Percentiles rank a stretch among this genome's conserved stretches.
Evolutionary conservation across 2,113 vertebrate genomes (phyloP).

Genomic region (Formicarius rufipectus): DNA sequence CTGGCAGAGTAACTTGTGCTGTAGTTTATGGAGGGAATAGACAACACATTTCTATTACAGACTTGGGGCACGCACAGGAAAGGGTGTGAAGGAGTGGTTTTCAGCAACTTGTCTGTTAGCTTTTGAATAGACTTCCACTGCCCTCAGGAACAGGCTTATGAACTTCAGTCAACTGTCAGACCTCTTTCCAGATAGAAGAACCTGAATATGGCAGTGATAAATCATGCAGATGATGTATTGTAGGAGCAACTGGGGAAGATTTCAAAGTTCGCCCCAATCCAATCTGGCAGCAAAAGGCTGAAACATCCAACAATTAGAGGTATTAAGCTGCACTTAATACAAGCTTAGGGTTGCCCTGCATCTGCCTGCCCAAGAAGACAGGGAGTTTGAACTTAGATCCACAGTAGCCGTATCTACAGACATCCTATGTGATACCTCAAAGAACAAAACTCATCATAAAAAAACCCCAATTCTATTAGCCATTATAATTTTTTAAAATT

Average conservation of each 20-base stretch:
- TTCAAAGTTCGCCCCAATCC: background rate
- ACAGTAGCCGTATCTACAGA: background rate
- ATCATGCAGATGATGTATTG: background rate
- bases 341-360: background rate
- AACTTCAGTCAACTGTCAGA: conserved; percentile 23
- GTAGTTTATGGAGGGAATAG: background rate
- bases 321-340: background rate
- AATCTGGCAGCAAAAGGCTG: background rate
- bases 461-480: background rate
- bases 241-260: background rate
- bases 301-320: background rate
- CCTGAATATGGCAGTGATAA: background rate
- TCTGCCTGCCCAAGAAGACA: background rate
- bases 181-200: conserved; percentile 26
- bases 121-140: conserved; percentile 31
- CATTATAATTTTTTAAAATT: background rate
- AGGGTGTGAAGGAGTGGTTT: conserved; percentile 45
- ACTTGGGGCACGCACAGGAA: background rate
- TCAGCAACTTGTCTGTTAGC: conserved; percentile 47
- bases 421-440: background rate
- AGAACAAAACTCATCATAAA: background rate
- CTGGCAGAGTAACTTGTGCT: conserved; percentile 2
- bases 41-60: conserved; percentile 19
- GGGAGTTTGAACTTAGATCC: background rate
- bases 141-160: background rate